Conservation (phyloP, 2,888 invertebrate genomes). For the Nysson spinosus region DNA sequence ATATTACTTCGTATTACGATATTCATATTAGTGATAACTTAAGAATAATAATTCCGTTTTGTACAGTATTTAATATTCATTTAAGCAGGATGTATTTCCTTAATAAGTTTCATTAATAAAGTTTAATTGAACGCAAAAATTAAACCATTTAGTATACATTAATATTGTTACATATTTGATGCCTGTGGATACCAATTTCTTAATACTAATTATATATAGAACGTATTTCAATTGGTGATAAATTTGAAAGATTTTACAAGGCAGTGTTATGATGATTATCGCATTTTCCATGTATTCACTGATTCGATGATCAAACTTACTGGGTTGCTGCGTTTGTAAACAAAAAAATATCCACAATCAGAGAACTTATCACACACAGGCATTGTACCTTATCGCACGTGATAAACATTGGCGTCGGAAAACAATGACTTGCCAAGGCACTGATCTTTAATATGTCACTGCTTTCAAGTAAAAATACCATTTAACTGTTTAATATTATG, state of each 20-base stretch:
- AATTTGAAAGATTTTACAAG: conserved; percentile 24
- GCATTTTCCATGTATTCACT: conserved; percentile 4
- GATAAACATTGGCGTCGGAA: conserved; percentile 9
- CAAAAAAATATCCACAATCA: background rate
- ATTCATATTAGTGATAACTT: conserved; percentile 11
- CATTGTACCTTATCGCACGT: conserved; percentile 1
- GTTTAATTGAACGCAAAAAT: conserved; percentile 3
- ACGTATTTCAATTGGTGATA: conserved; percentile 5
- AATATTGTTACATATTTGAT: conserved; percentile 2
- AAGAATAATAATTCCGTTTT: conserved; percentile 8
- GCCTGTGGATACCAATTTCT: conserved; percentile 6
- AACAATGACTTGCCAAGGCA: conserved; percentile 18
- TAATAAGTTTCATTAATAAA: background rate
- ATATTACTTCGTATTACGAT: background rate
- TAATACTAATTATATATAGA: conserved; percentile 21
- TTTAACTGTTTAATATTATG: conserved; percentile 3
- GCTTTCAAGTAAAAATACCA: conserved; percentile 10
- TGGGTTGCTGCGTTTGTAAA: background rate
- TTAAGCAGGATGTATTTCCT: background rate
- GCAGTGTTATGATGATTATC: conserved; percentile 18
- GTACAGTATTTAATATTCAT: conserved; percentile 4
- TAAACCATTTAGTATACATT: background rate
- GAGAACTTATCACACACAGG: conserved; percentile 3
- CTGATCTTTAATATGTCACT: conserved; percentile 13
- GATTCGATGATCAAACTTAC: background rate